Evolutionary conservation across 2,797 vertebrate species (phyloP), one percentile per base, ranked within the genome.

Genomic region (Gallinago nigripennis): DNA sequence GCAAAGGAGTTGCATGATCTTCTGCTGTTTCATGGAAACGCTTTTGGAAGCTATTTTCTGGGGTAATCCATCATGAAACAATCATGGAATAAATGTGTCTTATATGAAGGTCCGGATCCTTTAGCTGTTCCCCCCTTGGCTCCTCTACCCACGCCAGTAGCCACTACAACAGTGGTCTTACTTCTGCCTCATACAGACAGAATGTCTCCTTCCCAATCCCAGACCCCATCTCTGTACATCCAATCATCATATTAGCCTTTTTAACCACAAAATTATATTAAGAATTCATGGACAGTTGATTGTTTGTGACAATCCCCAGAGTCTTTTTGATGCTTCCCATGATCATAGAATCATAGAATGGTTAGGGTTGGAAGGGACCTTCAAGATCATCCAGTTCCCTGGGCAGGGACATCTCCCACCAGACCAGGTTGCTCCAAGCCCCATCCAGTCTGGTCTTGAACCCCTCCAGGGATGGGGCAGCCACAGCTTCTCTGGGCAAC

Each of bases 41-140:
- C 2, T 58, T 94, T 95, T 95, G 83, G 90, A 95, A 95, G 81
- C 30, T 92, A 11, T 94, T 95, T 96, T 95, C 90, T 92, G 68
- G 60, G 30, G 45, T 85, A 93, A 97, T 97, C 78, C 91, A 92
- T 97, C 95, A 95, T 78, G 83, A 90, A 95, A 82, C 51, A 95
- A 92, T 80, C 64, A 68, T 61, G 53, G 77, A 87, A 88, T 84
- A 75, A 90, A 82, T 7, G 7, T 89, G 66, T 72, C 69, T 80
- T 73, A 19, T 92, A 61, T 54, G 79, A 81, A 87, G 71, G 64
- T 56, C 45, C 30, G 60, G 80, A 76, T 75, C 75, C 37, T 86
- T 88, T 84, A 91, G 10, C 58, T 88, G 10, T 72, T 94, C 23
- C 27, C 76, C 10, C 20, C 35, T 91, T 88, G 60, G 71, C 90